Evolutionary conservation across 2,113 vertebrate genomes (phyloP).

Genomic region (Lepus europaeus): DNA sequence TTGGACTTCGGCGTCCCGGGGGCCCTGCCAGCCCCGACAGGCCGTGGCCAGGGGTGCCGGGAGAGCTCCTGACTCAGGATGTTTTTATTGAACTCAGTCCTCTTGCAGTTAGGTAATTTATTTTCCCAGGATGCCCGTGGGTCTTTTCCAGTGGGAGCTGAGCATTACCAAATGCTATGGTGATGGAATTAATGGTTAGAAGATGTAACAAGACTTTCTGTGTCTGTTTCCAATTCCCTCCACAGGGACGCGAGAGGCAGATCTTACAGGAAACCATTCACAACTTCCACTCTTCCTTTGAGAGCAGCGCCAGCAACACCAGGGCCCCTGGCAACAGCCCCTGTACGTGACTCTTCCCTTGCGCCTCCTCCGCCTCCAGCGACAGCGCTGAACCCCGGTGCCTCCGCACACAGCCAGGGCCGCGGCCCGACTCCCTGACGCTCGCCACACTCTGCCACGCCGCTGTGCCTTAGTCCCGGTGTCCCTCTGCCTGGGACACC

Average conservation of each 20-base stretch:
- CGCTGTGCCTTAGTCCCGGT: background rate
- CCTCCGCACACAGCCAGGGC: background rate
- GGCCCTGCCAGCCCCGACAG: background rate
- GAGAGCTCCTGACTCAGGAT: background rate
- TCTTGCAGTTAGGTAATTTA: constrained; percentile 42
- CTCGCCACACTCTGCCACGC: background rate
- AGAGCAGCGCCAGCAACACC: constrained; percentile 97
- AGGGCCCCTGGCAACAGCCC: constrained; percentile 90
- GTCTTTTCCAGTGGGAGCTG: constrained; percentile 42
- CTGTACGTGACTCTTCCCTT: constrained; percentile 88
- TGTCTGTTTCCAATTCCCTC: constrained; percentile 77
- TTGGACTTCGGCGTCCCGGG: background rate
- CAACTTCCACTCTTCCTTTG: constrained; percentile 99
- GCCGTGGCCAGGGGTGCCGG: background rate
- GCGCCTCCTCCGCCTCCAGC: background rate
- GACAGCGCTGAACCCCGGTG: background rate
- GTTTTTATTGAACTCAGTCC: constrained; percentile 41
- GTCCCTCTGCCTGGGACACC: background rate
- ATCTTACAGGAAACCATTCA: constrained; percentile 99
- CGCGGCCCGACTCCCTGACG: background rate
- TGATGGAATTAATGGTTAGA: constrained; percentile 37
- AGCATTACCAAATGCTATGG: constrained; percentile 29
- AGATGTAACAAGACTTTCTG: constrained; percentile 64
- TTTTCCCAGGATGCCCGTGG: background rate
- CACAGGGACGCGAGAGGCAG: constrained; percentile 96